Percentiles rank a stretch among this genome's conserved stretches.
phyloP scores from a whole-genome alignment of 2,888 invertebrate genomes.

The Drosophila pullipes region DNA sequence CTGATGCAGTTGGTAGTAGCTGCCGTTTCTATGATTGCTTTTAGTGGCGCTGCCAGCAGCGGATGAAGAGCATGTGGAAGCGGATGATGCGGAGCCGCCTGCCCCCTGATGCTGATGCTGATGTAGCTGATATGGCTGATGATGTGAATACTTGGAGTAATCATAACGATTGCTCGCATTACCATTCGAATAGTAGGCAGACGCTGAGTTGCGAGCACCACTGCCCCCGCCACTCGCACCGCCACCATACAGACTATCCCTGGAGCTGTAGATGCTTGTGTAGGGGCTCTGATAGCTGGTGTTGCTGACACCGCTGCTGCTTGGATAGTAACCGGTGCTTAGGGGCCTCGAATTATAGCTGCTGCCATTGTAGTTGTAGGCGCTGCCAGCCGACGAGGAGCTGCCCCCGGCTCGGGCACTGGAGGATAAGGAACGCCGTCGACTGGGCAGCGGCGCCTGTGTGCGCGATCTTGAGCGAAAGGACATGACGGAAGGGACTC shows the following conservation, averaged over 20 bases:
- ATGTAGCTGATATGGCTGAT: conserved; percentile 22
- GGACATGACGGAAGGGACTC: conserved; percentile 77
- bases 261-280: conserved; percentile 83
- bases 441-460: conserved; percentile 85
- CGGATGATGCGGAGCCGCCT: conserved; percentile 48
- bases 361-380: conserved; percentile 58
- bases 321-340: conserved; percentile 84
- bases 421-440: conserved; percentile 86
- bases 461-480: conserved; percentile 85
- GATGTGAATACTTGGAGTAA: conserved; percentile 56
- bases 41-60: conserved; percentile 36
- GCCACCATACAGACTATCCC: conserved; percentile 83
- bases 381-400: conserved; percentile 29
- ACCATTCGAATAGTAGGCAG: conserved; percentile 80
- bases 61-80: conserved; percentile 55
- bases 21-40: conserved; percentile 57
- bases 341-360: conserved; percentile 71
- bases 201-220: conserved; percentile 66
- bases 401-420: conserved; percentile 84
- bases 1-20: conserved; percentile 51
- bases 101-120: conserved; percentile 48
- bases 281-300: conserved; percentile 84
- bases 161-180: conserved; percentile 68
- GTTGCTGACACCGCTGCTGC: conserved; percentile 55
- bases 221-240: conserved; percentile 36